Evolutionary conservation across 2,113 vertebrate species (phyloP).

Genomic region (Protobothrops flavoviridis): DNA sequence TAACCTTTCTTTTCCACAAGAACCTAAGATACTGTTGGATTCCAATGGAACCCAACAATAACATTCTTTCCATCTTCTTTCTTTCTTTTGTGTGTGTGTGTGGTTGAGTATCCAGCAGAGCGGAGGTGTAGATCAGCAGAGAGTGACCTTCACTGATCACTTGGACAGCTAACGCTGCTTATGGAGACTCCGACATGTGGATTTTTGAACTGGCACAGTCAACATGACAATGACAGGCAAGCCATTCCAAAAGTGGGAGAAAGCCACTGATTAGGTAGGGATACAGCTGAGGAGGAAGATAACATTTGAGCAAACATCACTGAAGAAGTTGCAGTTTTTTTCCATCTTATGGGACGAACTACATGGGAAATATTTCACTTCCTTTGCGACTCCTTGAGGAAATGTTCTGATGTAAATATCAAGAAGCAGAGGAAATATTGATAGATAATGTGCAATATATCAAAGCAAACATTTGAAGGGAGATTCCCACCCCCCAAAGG

Average conservation of each 20-base stretch:
- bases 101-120: slow-evolving; percentile 48
- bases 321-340: slow-evolving; percentile 13
- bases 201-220: slow-evolving; percentile 37
- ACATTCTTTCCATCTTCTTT: slow-evolving; percentile 60
- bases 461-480: slow-evolving; percentile 36
- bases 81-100: neutral
- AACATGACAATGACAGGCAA: fast-evolving
- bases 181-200: slow-evolving; percentile 18
- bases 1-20: slow-evolving; percentile 58
- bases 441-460: slow-evolving; percentile 47
- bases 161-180: neutral
- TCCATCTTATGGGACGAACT: slow-evolving; percentile 6
- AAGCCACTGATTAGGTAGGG: slow-evolving; percentile 2
- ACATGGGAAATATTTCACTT: slow-evolving; percentile 11
- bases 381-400: slow-evolving; percentile 28
- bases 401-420: slow-evolving; percentile 36
- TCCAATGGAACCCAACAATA: slow-evolving; percentile 47
- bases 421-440: slow-evolving; percentile 52
- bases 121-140: slow-evolving; percentile 61
- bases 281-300: neutral
- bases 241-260: neutral
- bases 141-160: slow-evolving; percentile 60
- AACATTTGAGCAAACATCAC: slow-evolving; percentile 22
- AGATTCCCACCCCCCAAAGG: neutral
- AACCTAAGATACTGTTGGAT: slow-evolving; percentile 78